These are phyloP conservation scores for Agonopterix heracliana DNA, from an alignment of 2,888 invertebrate species.

Conservation along the genomic window DNA sequence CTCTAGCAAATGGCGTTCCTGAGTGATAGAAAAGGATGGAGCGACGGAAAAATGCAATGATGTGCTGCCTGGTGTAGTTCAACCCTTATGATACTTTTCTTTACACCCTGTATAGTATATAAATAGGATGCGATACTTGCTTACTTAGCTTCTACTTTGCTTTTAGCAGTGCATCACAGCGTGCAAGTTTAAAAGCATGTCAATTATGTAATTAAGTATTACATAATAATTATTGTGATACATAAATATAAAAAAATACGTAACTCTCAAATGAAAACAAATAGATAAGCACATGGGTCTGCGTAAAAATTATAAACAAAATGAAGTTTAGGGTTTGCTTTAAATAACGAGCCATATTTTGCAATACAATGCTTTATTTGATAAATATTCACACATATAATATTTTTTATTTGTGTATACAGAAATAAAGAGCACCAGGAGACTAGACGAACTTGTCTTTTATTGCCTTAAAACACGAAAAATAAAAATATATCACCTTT, in stretches of 20 bases:
- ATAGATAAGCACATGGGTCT: conserved; percentile 30
- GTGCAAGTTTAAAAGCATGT: too few species aligned
- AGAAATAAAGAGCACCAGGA: conserved; percentile 8
- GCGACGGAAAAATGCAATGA: too few species aligned
- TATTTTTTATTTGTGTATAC: conserved; percentile 1
- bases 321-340: conserved; percentile 13
- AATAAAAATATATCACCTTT: not conserved
- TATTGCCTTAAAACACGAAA: conserved; percentile 2
- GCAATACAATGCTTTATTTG: conserved; percentile 12
- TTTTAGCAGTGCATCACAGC: too few species aligned
- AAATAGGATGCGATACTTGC: not conserved
- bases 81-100: too few species aligned
- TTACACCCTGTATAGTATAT: too few species aligned
- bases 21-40: too few species aligned
- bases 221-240: too few species aligned
- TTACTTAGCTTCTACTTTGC: too few species aligned
- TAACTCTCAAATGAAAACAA: not conserved
- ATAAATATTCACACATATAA: conserved; percentile 8
- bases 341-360: conserved; percentile 26
- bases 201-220: too few species aligned
- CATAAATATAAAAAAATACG: too few species aligned
- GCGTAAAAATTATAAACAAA: conserved; percentile 24
- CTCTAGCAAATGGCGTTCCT: too few species aligned
- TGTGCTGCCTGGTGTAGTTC: too few species aligned
- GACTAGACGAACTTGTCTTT: conserved; percentile 3